phyloP scores from a whole-genome alignment of 2,888 invertebrate species.

The Cryptocheilus praepositus region DNA sequence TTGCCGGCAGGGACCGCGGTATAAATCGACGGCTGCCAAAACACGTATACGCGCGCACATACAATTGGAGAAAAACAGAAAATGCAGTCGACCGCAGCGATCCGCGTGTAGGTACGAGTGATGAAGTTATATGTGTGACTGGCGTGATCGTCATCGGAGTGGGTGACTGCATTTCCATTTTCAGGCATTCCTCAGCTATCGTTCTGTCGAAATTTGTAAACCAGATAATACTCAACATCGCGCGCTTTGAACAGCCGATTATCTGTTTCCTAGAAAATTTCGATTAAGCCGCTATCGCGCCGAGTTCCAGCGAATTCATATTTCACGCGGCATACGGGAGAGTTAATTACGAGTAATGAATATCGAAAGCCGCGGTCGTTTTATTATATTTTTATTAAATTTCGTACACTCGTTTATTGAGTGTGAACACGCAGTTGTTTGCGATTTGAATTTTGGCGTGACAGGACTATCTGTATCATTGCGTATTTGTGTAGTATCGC shows the following conservation, averaged over 20 bases:
- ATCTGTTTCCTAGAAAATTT: constrained; percentile 28
- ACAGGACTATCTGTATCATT: no score
- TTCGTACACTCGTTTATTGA: no score
- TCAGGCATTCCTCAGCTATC: constrained; percentile 28
- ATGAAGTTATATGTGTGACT: constrained; percentile 3
- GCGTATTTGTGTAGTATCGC: no score
- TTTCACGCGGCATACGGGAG: no score
- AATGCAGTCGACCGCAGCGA: constrained; percentile 13
- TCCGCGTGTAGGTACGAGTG: not conserved
- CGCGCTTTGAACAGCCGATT: constrained; percentile 42
- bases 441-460: no score
- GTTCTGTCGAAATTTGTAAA: constrained; percentile 42
- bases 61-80: constrained; percentile 6
- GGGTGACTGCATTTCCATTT: constrained; percentile 48
- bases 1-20: constrained; percentile 24
- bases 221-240: constrained; percentile 35
- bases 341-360: no score
- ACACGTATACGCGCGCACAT: not conserved
- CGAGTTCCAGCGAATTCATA: no score
- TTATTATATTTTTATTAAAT: no score
- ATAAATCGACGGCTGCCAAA: constrained; percentile 36
- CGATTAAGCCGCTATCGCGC: constrained; percentile 14
- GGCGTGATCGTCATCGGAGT: constrained; percentile 54
- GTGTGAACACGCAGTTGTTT: no score
- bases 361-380: no score